Conservation (phyloP, 2,888 invertebrate species). For the Sericinus montela region DNA sequence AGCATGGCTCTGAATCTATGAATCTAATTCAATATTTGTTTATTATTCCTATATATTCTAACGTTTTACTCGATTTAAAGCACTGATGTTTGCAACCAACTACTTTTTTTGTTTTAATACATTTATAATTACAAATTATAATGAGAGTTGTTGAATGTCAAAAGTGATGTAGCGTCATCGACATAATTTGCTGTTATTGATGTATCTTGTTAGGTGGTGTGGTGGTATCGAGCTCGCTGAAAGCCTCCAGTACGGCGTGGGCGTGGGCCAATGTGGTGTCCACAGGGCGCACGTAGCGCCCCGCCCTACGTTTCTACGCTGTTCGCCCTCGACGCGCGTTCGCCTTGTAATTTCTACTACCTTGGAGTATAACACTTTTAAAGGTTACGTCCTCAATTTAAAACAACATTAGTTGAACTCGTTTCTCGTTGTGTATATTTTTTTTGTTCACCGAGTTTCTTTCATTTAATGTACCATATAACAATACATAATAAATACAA, state of each 20-base stretch:
- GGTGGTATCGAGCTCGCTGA: not conserved
- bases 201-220: slow-evolving; percentile 8
- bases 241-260: not conserved
- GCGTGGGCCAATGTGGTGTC: not conserved
- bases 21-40: slow-evolving; percentile 12
- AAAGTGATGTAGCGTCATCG: not conserved
- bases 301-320: slow-evolving; percentile 13
- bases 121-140: not conserved
- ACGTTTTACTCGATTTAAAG: slow-evolving; percentile 1
- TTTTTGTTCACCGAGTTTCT: no score
- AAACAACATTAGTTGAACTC: not conserved
- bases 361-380: slow-evolving; percentile 6
- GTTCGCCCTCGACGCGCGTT: slow-evolving; percentile 5
- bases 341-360: slow-evolving; percentile 4
- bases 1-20: slow-evolving; percentile 8
- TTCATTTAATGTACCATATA: no score
- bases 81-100: no score
- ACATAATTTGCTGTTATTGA: slow-evolving; percentile 10
- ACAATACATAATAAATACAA: no score
- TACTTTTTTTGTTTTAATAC: not conserved
- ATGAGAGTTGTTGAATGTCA: not conserved
- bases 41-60: slow-evolving; percentile 1
- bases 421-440: no score
- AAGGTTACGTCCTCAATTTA: slow-evolving; percentile 2
- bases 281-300: slow-evolving; percentile 5